Conservation (phyloP, 1,140 invertebrate species). For the Belonocnema kinseyi region DNA sequence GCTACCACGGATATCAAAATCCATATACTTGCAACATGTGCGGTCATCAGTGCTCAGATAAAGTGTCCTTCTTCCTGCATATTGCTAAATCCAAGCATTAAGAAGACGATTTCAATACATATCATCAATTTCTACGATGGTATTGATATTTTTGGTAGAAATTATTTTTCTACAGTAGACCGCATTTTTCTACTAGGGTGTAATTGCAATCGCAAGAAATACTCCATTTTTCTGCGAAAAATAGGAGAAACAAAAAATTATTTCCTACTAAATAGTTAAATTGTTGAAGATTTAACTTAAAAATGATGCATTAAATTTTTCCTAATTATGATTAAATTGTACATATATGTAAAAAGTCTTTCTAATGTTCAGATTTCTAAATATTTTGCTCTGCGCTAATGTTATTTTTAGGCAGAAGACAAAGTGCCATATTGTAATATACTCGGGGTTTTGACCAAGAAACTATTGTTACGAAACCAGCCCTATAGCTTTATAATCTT, state of each 20-base stretch:
- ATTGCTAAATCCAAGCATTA: conserved; percentile 89
- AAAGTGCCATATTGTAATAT: no score
- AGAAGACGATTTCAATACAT: conserved; percentile 43
- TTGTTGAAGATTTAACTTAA: no score
- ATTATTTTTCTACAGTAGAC: neutral
- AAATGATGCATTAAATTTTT: no score
- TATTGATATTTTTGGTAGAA: neutral
- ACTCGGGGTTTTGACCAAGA: no score
- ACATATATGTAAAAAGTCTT: no score
- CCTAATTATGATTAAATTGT: no score
- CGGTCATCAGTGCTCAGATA: conserved; percentile 87
- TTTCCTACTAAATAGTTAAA: neutral
- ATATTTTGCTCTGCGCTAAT: no score
- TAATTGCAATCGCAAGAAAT: neutral
- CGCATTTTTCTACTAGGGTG: neutral
- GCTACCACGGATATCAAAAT: conserved; percentile 92
- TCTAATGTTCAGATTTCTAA: no score
- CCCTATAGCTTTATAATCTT: no score
- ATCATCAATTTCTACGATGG: neutral
- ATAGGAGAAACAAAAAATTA: no score
- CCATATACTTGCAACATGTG: conserved; percentile 97
- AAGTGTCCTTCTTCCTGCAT: conserved; percentile 94
- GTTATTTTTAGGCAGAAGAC: no score
- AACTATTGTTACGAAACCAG: no score
- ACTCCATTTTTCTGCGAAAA: neutral